Conservation (phyloP, 2,113 vertebrate genomes). For the Myotis davidii region DNA sequence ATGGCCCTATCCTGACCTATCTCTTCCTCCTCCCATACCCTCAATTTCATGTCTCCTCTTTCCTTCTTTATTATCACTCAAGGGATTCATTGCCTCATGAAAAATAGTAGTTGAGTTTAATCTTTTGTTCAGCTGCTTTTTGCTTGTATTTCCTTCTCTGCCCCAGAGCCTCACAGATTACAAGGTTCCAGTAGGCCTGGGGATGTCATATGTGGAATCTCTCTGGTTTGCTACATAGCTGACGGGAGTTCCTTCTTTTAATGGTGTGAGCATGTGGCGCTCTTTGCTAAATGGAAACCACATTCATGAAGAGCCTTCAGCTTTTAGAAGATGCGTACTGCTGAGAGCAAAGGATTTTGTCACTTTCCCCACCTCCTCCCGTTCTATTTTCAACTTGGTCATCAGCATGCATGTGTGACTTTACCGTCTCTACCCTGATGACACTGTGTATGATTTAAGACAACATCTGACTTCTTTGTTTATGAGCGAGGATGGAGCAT, state of each 20-base stretch:
- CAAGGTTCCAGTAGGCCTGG: not conserved
- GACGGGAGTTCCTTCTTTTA: not conserved
- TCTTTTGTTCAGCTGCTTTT: slow-evolving; percentile 70
- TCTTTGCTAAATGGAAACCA: slow-evolving; percentile 35
- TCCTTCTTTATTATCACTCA: not conserved
- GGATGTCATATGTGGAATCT: slow-evolving; percentile 17
- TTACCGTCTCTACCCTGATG: not conserved
- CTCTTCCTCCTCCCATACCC: not conserved
- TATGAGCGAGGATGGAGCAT: not conserved
- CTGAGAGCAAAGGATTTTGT: too few relatives aligned
- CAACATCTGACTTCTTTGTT: not conserved
- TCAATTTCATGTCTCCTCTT: not conserved
- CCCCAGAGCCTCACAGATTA: not conserved
- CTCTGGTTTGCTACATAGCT: slow-evolving; percentile 11
- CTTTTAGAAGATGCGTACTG: not conserved
- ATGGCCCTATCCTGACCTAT: not conserved
- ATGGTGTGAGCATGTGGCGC: not conserved
- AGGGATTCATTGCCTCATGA: slow-evolving; percentile 51
- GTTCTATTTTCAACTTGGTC: not conserved
- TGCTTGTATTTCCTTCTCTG: slow-evolving; percentile 50
- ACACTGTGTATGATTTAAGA: not conserved
- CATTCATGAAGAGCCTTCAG: not conserved
- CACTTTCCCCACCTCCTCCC: rapidly evolving
- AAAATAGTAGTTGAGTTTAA: slow-evolving; percentile 67
- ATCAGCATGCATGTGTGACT: rapidly evolving